phyloP scores from a whole-genome alignment of 2,113 vertebrate genomes.

The Nothocercus nigrocapillus region DNA sequence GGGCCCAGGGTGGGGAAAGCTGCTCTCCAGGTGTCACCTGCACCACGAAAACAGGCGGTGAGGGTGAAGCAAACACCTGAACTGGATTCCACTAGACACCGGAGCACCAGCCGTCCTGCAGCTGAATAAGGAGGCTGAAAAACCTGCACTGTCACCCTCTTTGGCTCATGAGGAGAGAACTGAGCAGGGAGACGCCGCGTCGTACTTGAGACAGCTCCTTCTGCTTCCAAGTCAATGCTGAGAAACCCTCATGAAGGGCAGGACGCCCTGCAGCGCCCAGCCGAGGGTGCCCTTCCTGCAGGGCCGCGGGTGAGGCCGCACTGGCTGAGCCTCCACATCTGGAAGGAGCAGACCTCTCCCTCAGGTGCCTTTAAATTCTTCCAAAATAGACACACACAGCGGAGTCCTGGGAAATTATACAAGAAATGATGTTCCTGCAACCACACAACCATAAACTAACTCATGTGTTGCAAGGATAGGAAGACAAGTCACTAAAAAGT shows the following conservation, averaged over 20 bases:
- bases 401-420: neutral
- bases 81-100: neutral
- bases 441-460: neutral
- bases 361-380: neutral
- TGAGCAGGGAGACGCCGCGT: neutral
- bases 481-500: neutral
- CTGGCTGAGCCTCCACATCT: neutral
- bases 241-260: neutral
- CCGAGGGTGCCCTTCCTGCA: neutral
- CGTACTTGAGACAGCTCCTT: neutral
- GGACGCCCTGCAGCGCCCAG: neutral
- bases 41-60: neutral
- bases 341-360: neutral
- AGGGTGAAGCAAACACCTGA: neutral
- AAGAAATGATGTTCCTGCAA: neutral
- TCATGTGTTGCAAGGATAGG: neutral
- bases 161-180: neutral
- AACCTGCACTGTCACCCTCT: neutral
- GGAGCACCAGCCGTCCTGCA: neutral
- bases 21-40: neutral
- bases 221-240: neutral
- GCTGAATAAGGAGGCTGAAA: neutral
- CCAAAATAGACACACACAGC: rapidly evolving
- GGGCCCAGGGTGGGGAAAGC: neutral
- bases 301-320: neutral